Evolutionary conservation across 2,888 invertebrate species (phyloP).

Genomic region (Tetrapedia diversipes): DNA sequence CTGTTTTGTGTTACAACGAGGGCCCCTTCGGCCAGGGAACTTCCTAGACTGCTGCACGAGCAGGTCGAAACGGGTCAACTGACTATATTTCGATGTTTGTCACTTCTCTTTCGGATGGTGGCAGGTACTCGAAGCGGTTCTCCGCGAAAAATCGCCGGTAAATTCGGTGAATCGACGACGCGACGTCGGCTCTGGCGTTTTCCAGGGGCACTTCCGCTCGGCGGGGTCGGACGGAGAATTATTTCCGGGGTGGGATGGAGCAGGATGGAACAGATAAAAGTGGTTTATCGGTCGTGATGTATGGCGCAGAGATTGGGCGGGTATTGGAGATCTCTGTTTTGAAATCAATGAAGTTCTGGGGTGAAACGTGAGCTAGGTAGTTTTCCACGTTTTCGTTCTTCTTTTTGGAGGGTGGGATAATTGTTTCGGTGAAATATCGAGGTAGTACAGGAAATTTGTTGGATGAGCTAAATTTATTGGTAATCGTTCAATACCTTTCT

Average conservation of each 20-base stretch:
- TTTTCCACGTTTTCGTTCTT: no score
- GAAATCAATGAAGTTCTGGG: slow-evolving; percentile 1
- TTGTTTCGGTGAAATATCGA: background rate
- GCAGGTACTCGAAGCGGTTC: background rate
- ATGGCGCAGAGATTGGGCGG: slow-evolving; percentile 1
- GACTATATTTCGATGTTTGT: no score
- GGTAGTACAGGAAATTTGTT: background rate
- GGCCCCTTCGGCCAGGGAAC: no score
- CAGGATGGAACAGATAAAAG: slow-evolving; percentile 2
- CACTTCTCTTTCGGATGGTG: no score
- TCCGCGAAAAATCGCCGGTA: background rate
- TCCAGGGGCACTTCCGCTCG: background rate
- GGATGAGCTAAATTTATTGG: no score
- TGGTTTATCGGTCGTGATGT: slow-evolving; percentile 22
- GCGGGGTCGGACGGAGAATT: slow-evolving; percentile 3
- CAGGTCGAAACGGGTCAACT: no score
- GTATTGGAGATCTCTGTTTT: background rate
- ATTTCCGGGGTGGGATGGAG: background rate
- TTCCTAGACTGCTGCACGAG: no score
- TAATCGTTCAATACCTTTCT: no score
- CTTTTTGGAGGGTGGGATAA: background rate
- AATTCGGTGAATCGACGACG: no score
- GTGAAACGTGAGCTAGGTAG: no score
- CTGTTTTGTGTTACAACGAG: no score
- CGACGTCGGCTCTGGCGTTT: no score